Evolutionary conservation across 2,888 invertebrate species (phyloP), one percentile per base, ranked within the genome.

Genomic region (Cerceris ruficornis): DNA sequence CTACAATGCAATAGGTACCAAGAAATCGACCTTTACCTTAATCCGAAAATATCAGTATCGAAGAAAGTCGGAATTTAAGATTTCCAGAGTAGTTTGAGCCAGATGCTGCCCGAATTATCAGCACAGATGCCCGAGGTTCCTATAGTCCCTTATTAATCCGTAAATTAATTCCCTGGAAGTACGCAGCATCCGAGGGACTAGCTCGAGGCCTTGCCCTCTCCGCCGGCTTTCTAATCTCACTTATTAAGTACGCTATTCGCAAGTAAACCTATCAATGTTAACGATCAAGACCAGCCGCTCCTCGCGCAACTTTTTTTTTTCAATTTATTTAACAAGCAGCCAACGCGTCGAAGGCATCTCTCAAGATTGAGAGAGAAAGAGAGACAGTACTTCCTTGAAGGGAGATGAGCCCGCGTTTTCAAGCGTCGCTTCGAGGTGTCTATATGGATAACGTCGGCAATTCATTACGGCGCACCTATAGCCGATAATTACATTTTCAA

Each of bases 401-500:
- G 76, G 75, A 70, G 80, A 82, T 70, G 72, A 75, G 70, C 64
- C 70, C 83, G 73, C 67, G 73, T 74, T 61, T 62, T 42, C 75
- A 52, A 43, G 61, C 61, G 54, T 2, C 49, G 57, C 55, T 58
- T 55, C 14, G 58, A 75, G 69, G 67, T 61, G 80, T 73, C 80
- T 83, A 69, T 72, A 49, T 72, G 89, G 88, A 90, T 89, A 90
- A 90, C 88, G 88, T 85, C 84, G 81, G 88, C 90, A 90, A 91
- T 91, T 91, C 90, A 91, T 91, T 91, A 91, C 80, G 85, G 87
- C 88, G 87, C 91, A 91, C 90, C 91, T 91, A 91, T 89, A 91
- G 90, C 87, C 90, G 91, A 91, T 91, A 91, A 91, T 91, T 91
- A 89, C 89, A 91, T 91, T 91, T 91, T 90, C 91, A 89, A 84